Percentiles rank a stretch among this genome's conserved stretches.
These are phyloP conservation scores for Melitaea cinxia DNA, from an alignment of 1,140 invertebrate species.

Conservation along the genomic window DNA sequence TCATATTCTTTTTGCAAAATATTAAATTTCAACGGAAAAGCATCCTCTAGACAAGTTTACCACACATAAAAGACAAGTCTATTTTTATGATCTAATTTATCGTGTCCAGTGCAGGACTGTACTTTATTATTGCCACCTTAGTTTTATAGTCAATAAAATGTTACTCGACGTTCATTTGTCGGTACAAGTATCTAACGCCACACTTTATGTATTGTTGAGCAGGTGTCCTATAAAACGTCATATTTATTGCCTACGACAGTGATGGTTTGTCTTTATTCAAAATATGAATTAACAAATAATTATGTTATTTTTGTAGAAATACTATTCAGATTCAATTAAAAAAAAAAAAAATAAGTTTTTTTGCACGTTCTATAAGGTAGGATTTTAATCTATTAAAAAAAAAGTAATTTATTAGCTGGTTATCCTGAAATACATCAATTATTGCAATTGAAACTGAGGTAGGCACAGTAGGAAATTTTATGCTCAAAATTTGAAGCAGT, in stretches of 20 bases:
- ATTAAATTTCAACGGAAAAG: not conserved
- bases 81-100: slow-evolving; percentile 27
- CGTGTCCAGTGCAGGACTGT: slow-evolving; percentile 12
- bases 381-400: too few species aligned
- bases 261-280: slow-evolving; percentile 8
- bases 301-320: too few species aligned
- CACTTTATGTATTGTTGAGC: slow-evolving; percentile 43
- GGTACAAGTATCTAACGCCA: slow-evolving; percentile 45
- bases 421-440: too few species aligned
- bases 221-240: slow-evolving; percentile 46
- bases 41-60: not conserved
- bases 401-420: too few species aligned
- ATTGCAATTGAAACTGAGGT: too few species aligned
- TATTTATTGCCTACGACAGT: slow-evolving; percentile 36
- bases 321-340: too few species aligned
- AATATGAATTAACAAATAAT: not conserved
- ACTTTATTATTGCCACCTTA: slow-evolving; percentile 43
- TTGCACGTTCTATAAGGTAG: too few species aligned
- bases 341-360: too few species aligned
- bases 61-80: not conserved
- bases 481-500: too few species aligned
- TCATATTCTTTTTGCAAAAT: too few species aligned
- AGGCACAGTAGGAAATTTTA: too few species aligned
- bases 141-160: slow-evolving; percentile 53
- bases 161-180: slow-evolving; percentile 49